Percentiles rank a stretch among this genome's conserved stretches.
phyloP scores from a whole-genome alignment of 1,140 invertebrate genomes.

The Danaus plexippus region DNA sequence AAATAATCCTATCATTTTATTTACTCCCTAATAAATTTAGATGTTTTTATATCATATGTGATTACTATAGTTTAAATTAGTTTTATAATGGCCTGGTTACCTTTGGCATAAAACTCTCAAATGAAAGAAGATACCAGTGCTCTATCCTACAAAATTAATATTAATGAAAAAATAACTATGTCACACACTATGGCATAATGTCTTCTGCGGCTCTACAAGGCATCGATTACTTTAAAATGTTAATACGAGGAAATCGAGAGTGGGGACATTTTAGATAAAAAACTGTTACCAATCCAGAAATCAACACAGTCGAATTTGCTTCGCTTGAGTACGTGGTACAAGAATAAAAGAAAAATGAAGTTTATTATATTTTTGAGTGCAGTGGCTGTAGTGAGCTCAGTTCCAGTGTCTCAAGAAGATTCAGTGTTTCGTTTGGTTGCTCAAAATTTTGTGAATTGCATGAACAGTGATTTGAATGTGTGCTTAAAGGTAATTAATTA shows the following conservation, averaged over 20 bases:
- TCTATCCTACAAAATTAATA: constrained; percentile 38
- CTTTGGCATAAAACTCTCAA: constrained; percentile 31
- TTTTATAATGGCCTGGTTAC: constrained; percentile 12
- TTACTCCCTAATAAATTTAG: background rate
- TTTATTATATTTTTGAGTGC: constrained; percentile 43
- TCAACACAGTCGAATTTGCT: constrained; percentile 54
- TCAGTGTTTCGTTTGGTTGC: constrained; percentile 39
- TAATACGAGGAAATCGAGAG: constrained; percentile 47
- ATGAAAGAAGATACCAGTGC: constrained; percentile 23
- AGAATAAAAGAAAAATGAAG: constrained; percentile 45
- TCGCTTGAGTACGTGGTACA: constrained; percentile 37
- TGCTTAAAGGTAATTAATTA: constrained; percentile 53
- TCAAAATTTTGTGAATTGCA: constrained; percentile 52
- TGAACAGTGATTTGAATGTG: constrained; percentile 54
- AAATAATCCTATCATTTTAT: constrained; percentile 10
- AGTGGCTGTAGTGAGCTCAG: constrained; percentile 29
- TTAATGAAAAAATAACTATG: constrained; percentile 50
- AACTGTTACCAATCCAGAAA: constrained; percentile 50
- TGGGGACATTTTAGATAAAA: constrained; percentile 64
- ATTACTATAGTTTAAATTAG: background rate
- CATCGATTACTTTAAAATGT: constrained; percentile 59
- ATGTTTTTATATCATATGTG: background rate
- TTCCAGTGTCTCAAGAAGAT: constrained; percentile 45
- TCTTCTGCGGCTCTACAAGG: constrained; percentile 44
- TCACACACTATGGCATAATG: constrained; percentile 52